These are phyloP conservation scores for Monochamus saltuarius DNA, from an alignment of 1,140 invertebrate genomes.

Conservation along the genomic window DNA sequence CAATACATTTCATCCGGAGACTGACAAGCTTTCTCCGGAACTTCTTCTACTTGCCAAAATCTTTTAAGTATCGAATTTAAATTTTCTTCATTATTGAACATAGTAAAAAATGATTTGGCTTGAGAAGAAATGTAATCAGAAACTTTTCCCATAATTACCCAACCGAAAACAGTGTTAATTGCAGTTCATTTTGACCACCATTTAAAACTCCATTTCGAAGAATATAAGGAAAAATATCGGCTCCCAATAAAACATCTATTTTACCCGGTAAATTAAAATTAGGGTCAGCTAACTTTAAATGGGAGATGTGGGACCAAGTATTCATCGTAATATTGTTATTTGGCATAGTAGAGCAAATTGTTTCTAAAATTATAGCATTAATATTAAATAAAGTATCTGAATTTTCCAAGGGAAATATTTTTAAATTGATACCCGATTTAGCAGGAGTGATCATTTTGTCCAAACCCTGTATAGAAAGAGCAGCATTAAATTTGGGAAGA, in stretches of 20 bases:
- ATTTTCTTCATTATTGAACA: too few relatives aligned
- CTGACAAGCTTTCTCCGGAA: too few relatives aligned
- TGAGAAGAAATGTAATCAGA: too few relatives aligned
- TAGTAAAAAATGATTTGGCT: too few relatives aligned
- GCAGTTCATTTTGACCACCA: background rate
- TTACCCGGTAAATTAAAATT: conserved; percentile 1
- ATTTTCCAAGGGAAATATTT: background rate
- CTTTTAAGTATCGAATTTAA: too few relatives aligned
- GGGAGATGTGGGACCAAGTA: background rate
- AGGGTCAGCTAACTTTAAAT: conserved; percentile 5
- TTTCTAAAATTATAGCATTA: background rate
- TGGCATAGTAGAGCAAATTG: background rate
- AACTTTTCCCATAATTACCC: conserved; percentile 4
- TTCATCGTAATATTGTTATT: background rate
- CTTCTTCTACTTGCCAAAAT: too few relatives aligned
- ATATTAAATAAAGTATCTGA: background rate
- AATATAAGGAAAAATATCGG: too few relatives aligned
- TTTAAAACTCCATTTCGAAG: background rate
- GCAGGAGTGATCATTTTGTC: background rate
- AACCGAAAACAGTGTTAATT: conserved; percentile 8
- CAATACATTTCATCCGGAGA: too few relatives aligned
- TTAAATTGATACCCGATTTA: background rate
- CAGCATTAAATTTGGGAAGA: background rate
- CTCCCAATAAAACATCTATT: conserved; percentile 14
- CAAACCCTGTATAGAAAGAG: background rate